Base-by-base conservation (phyloP, 1,140 invertebrate species). In the Sarcophaga bullata region DNA sequence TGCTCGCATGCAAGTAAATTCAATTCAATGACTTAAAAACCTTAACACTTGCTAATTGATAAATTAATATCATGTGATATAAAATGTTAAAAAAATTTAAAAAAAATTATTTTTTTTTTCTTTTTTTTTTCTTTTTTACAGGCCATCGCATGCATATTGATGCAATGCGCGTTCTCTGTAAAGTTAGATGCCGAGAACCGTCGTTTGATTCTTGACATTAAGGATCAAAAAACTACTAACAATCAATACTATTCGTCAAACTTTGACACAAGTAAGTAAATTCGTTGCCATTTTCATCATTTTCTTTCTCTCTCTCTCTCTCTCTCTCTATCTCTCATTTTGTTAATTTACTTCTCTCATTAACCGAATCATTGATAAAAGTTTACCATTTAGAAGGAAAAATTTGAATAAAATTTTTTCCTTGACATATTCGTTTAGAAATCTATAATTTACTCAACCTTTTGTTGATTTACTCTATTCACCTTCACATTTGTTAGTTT, bases 161-260 rank as follows among this genome's bases (percentile, higher is more conserved):
- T 89, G 88, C 88, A 89, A 89, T 89, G 88, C 88, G 88, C 85
- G 46, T 86, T 87, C 85, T 87, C 87, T 87, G 86, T 85, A 48
- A 89, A 88, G 80, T 88, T 85, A 73, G 88, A 89, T 86, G 84
- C 86, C 86, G 88, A 89, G 84, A 88, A 89, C 85, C 87, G 88
- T 84, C 88, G 88, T 84, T 90, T 93, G 8, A 92, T 94, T 73
- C 91, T 94, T 8, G 91, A 93, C 84, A 94, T 94, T 73, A 91
- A 94, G 85, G 93, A 94, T 84, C 90, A 91, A 82, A 93, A 94
- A 85, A 94, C 94, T 89, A 94, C 92, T 84, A 89, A 89, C 78
- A 86, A 86, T 76, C 94, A 94, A 90, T 94, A 94, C 85, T 92
- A 93, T 84, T 93, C 94, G 87, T 93, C 93, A 84, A 94, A 94